A percentile compares a stretch with the other conserved stretches of the same genome.
phyloP scores from a whole-genome alignment of 2,797 vertebrate species.

The Hylomyscus alleni region DNA sequence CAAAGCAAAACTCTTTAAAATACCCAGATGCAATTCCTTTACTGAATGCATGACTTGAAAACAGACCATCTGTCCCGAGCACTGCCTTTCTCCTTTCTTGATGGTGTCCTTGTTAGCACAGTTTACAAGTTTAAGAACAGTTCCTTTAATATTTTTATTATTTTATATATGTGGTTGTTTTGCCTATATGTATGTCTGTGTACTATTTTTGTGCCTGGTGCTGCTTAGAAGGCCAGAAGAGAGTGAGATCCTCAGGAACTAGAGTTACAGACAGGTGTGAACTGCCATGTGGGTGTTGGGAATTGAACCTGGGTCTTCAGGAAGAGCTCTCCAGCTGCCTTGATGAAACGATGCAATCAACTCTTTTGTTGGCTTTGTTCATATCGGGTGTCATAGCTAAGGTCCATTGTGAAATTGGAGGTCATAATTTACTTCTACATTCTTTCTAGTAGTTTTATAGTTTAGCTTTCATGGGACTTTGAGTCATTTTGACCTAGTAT shows the following conservation, averaged over 20 bases:
- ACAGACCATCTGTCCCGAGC: not conserved
- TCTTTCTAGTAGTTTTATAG: not conserved
- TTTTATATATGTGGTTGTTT: not conserved
- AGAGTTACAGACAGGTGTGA: not conserved
- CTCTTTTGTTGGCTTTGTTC: not conserved
- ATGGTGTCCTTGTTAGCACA: not conserved
- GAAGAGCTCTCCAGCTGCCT: not conserved
- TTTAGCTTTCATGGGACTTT: conserved; percentile 21
- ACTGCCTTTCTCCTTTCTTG: not conserved
- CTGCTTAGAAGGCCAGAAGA: not conserved
- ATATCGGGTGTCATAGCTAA: not conserved
- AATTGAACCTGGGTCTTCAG: not conserved
- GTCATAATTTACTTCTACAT: not conserved
- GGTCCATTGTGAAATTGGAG: not conserved
- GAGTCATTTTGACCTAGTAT: not conserved
- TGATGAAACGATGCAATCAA: not conserved
- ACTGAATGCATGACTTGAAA: not conserved
- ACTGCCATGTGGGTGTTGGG: not conserved
- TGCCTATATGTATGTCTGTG: not conserved
- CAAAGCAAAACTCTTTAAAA: not conserved
- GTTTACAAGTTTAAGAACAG: not conserved
- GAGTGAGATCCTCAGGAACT: not conserved
- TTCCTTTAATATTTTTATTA: not conserved
- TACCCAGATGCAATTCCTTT: not conserved
- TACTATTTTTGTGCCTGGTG: not conserved